Conservation (phyloP, 2,113 vertebrate genomes). For the Dromiciops gliroides region DNA sequence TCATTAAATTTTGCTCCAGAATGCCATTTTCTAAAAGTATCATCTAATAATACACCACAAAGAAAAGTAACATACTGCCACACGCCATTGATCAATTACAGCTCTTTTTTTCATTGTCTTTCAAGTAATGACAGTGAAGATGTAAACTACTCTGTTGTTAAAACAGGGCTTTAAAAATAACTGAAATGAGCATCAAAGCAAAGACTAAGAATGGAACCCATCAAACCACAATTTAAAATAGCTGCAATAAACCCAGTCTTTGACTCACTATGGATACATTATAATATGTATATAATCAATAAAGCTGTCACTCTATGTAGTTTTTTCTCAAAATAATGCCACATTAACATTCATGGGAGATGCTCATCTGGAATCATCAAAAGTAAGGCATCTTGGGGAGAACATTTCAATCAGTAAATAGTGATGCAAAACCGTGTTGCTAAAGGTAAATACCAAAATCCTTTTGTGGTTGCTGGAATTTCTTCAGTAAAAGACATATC, state of each 20-base stretch:
- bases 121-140: conserved; percentile 35
- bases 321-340: conserved; percentile 1
- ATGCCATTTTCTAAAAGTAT: conserved; percentile 15
- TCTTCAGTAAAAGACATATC: background rate
- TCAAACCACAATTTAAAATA: conserved; percentile 34
- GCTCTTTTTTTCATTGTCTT: conserved; percentile 41
- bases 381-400: conserved; percentile 9
- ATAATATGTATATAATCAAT: conserved; percentile 23
- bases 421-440: conserved; percentile 26
- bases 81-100: background rate
- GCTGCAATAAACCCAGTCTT: conserved; percentile 42
- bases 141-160: conserved; percentile 28
- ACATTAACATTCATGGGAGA: background rate
- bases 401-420: conserved; percentile 17
- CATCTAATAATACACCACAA: background rate
- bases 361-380: conserved; percentile 17
- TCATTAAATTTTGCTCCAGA: conserved; percentile 23
- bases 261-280: conserved; percentile 26
- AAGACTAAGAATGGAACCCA: background rate
- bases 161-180: conserved; percentile 17
- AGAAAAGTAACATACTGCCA: background rate
- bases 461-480: background rate
- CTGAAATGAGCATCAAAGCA: conserved; percentile 34
- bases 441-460: background rate
- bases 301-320: background rate